Evolutionary conservation across 2,888 invertebrate genomes (phyloP).

Genomic region (Latheticus oryzae): DNA sequence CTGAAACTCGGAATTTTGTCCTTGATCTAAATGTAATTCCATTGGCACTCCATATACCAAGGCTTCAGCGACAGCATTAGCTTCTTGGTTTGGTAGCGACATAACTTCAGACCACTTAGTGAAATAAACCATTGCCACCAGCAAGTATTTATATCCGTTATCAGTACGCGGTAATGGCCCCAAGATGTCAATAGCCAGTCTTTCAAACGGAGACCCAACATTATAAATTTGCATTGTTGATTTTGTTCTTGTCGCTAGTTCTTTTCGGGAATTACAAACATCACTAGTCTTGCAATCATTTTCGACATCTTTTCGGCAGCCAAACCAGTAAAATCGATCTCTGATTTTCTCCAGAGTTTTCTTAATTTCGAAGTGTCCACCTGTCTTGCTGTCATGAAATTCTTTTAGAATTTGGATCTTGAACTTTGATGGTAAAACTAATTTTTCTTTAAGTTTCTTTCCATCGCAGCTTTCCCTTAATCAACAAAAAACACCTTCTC

Average conservation of each 20-base stretch:
- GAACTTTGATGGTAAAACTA: no score
- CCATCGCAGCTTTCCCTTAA: no score
- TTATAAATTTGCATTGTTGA: constrained; percentile 19
- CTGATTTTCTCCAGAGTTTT: constrained; percentile 13
- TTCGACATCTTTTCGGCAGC: constrained; percentile 8
- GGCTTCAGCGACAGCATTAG: constrained; percentile 43
- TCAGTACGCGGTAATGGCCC: constrained; percentile 6
- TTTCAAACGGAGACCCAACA: constrained; percentile 14
- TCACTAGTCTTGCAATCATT: neutral
- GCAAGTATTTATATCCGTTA: constrained; percentile 37
- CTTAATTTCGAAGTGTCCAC: constrained; percentile 5
- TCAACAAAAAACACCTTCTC: no score
- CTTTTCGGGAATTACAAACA: constrained; percentile 4
- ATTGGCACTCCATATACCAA: no score
- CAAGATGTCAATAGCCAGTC: constrained; percentile 16
- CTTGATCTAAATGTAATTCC: no score
- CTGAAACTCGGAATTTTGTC: no score
- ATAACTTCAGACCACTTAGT: constrained; percentile 47
- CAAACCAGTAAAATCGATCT: constrained; percentile 4
- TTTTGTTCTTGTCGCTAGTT: constrained; percentile 11
- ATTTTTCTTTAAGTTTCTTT: no score
- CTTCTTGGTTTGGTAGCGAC: constrained; percentile 44
- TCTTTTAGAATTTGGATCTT: no score
- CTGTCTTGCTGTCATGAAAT: no score
- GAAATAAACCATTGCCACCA: constrained; percentile 50